Evolutionary conservation across 2,797 vertebrate genomes (phyloP).

Genomic region (Allobates femoralis): DNA sequence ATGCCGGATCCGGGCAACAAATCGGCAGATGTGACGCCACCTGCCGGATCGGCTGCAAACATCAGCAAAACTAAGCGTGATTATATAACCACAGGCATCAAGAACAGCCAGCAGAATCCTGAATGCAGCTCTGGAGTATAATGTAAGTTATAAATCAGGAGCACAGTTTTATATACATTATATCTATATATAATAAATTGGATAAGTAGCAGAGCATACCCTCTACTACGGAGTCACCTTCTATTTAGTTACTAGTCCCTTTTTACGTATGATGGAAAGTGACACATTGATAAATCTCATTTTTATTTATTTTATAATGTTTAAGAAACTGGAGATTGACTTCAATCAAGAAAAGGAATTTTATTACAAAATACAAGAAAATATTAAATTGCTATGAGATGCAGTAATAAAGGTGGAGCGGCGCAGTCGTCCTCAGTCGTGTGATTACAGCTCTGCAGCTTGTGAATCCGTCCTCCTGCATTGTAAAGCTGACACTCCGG

Average conservation of each 20-base stretch:
- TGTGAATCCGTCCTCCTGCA: slow-evolving; percentile 62
- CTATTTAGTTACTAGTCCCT: background rate
- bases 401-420: slow-evolving; percentile 39
- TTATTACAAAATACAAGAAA: slow-evolving; percentile 23
- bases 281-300: background rate
- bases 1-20: no score
- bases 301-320: background rate
- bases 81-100: no score
- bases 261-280: background rate
- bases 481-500: slow-evolving; percentile 64
- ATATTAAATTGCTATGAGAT: slow-evolving; percentile 6
- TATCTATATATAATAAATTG: no score
- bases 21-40: no score
- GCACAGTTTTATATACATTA: no score
- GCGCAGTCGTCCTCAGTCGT: slow-evolving; percentile 37
- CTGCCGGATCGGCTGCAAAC: no score
- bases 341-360: background rate
- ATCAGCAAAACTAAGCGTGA: no score
- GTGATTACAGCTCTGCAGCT: slow-evolving; percentile 64
- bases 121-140: no score
- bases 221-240: no score
- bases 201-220: no score
- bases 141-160: no score
- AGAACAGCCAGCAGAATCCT: no score
- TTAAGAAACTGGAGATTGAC: background rate